Evolutionary conservation across 64 coral and sea anemone genomes (phyloP).

Genomic region (Exaiptasia diaphana): DNA sequence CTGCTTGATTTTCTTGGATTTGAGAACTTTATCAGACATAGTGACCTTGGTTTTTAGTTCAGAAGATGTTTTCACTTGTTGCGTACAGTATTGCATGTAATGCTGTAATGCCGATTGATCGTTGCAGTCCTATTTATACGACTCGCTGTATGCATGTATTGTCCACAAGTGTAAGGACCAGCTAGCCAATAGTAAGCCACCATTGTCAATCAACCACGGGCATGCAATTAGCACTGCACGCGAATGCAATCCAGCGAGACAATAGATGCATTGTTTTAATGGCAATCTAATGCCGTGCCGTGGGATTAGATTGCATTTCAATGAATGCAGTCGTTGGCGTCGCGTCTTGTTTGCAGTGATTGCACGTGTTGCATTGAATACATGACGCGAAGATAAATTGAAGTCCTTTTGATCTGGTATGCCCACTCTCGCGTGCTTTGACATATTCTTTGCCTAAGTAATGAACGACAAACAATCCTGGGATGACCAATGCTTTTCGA

Average conservation of each 20-base stretch:
- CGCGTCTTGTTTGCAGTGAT: slow-evolving; percentile 2
- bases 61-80: not conserved
- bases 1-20: not conserved
- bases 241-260: not conserved
- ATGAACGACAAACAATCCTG: too few species aligned
- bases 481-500: too few species aligned
- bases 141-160: not conserved
- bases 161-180: not conserved
- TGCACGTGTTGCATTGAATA: slow-evolving; percentile 15
- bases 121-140: slow-evolving; percentile 13
- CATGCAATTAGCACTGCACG: not conserved
- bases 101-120: not conserved
- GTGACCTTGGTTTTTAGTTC: not conserved
- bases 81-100: not conserved
- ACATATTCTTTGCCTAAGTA: too few species aligned
- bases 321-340: slow-evolving; percentile 9
- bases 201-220: not conserved
- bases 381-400: too few species aligned
- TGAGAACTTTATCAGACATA: slow-evolving; percentile 10
- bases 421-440: not conserved
- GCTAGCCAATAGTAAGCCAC: not conserved
- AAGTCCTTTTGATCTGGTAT: not conserved
- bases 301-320: not conserved
- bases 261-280: not conserved
- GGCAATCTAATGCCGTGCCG: not conserved